phyloP scores from a whole-genome alignment of 2,888 invertebrate species.

The Ganaspis brasiliensis region DNA sequence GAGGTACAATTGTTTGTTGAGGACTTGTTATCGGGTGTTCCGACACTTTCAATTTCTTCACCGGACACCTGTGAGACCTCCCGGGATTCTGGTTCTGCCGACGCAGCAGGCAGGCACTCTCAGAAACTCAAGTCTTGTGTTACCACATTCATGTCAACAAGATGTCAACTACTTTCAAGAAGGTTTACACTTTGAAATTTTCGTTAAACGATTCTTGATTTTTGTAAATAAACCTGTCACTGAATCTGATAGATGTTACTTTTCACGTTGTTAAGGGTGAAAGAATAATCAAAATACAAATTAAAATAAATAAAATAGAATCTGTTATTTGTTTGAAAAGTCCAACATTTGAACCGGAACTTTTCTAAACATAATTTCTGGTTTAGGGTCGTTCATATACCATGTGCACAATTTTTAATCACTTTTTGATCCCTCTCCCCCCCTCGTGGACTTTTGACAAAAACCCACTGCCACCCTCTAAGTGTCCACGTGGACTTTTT shows the following conservation, averaged over 20 bases:
- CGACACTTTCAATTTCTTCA: slow-evolving; percentile 41
- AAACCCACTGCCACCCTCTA: too few species aligned
- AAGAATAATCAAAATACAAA: background rate
- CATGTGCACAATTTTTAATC: too few species aligned
- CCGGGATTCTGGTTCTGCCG: slow-evolving; percentile 38
- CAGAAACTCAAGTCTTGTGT: slow-evolving; percentile 33
- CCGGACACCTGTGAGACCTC: slow-evolving; percentile 42
- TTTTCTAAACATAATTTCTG: too few species aligned
- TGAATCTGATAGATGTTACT: background rate
- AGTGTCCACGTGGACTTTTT: too few species aligned
- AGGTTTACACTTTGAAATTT: slow-evolving; percentile 22
- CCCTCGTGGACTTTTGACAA: too few species aligned
- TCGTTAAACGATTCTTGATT: slow-evolving; percentile 29
- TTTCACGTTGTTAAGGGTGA: background rate
- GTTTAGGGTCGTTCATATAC: too few species aligned
- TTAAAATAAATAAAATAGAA: background rate
- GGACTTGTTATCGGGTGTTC: slow-evolving; percentile 43
- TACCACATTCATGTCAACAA: slow-evolving; percentile 39
- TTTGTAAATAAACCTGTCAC: slow-evolving; percentile 16
- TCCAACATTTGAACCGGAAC: too few species aligned
- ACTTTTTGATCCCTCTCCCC: too few species aligned
- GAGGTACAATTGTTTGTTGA: slow-evolving; percentile 39
- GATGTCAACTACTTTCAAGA: slow-evolving; percentile 40
- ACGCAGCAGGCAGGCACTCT: slow-evolving; percentile 40
- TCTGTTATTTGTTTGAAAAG: too few species aligned